Conservation (phyloP, 2,113 vertebrate genomes). For the Pavo muticus region DNA sequence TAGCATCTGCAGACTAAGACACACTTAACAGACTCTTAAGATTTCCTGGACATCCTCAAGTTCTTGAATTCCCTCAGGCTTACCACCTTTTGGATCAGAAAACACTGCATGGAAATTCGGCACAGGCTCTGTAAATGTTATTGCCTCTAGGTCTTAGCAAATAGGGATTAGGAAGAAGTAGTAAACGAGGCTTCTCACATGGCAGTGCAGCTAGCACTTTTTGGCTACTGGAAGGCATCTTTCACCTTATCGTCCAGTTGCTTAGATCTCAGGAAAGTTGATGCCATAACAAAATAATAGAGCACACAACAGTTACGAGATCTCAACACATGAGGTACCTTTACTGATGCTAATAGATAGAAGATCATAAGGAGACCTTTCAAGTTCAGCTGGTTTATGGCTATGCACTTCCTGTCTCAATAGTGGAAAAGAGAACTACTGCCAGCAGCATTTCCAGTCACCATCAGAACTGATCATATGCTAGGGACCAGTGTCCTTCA, state of each 20-base stretch:
- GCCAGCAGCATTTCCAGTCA: background rate
- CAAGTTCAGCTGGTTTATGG: background rate
- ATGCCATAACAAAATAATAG: background rate
- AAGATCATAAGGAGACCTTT: background rate
- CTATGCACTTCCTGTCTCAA: background rate
- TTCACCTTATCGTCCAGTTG: background rate
- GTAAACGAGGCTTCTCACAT: background rate
- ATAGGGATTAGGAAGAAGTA: background rate
- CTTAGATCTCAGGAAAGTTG: background rate
- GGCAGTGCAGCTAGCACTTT: background rate
- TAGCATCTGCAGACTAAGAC: background rate
- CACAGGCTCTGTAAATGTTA: background rate
- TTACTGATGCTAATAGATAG: background rate
- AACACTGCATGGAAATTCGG: background rate
- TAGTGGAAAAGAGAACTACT: background rate
- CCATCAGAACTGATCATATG: background rate
- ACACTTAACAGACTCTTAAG: background rate
- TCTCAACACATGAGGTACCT: background rate
- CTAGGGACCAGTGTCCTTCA: fast-evolving
- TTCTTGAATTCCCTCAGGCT: background rate
- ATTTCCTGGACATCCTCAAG: background rate
- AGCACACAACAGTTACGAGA: background rate
- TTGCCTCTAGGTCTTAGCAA: background rate
- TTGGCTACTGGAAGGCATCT: background rate
- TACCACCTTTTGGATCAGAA: background rate